Percentiles rank a stretch among this genome's conserved stretches.
Conservation (phyloP, 2,888 invertebrate genomes). For the Tuberolachnus salignus region DNA sequence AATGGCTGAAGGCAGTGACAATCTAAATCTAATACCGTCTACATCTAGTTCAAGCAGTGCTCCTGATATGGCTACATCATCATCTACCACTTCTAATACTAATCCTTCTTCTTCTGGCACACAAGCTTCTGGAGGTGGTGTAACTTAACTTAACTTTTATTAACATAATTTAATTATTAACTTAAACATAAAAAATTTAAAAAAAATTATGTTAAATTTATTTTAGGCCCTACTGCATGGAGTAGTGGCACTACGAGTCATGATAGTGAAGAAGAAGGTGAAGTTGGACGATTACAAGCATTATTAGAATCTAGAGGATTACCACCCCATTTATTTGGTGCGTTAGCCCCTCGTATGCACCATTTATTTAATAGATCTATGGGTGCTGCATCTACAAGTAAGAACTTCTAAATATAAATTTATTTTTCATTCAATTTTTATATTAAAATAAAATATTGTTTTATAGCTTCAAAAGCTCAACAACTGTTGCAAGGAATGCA, state of each 20-base stretch:
- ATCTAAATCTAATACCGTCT: conserved; percentile 41
- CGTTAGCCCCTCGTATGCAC: conserved; percentile 95
- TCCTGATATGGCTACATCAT: conserved; percentile 41
- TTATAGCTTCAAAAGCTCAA: conserved; percentile 84
- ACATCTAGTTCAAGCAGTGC: conserved; percentile 44
- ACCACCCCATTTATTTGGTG: conserved; percentile 95
- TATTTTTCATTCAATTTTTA: background rate
- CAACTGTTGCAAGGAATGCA: conserved; percentile 90
- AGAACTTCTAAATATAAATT: background rate
- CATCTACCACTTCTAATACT: conserved; percentile 24
- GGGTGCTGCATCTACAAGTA: conserved; percentile 68
- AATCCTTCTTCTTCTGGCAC: conserved; percentile 52
- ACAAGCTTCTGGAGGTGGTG: conserved; percentile 33
- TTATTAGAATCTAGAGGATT: conserved; percentile 91
- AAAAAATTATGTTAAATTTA: background rate
- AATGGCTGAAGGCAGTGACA: conserved; percentile 44
- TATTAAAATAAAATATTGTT: background rate
- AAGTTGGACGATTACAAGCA: conserved; percentile 94
- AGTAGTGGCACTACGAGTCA: conserved; percentile 46
- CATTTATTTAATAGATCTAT: conserved; percentile 92
- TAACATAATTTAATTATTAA: background rate
- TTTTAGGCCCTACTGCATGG: conserved; percentile 38
- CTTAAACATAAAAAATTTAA: background rate
- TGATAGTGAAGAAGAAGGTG: conserved; percentile 83
- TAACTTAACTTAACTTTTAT: conserved; percentile 3